Evolutionary conservation across 1,140 invertebrate species (phyloP), one percentile per base, ranked within the genome.

Genomic region (Sycobia sp.): DNA sequence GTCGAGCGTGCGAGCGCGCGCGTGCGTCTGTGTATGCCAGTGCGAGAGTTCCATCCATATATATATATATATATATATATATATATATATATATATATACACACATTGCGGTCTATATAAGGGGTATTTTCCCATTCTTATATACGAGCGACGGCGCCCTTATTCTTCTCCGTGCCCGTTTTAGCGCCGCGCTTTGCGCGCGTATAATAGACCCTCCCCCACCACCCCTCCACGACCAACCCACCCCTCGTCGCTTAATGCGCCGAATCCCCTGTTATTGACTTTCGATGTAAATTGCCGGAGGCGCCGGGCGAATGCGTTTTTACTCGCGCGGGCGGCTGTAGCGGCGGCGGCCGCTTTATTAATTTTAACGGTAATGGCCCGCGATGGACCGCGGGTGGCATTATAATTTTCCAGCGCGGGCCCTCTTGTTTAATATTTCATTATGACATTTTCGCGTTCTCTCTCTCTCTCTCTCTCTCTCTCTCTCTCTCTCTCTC

Each of bases 311-410:
- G 20, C 11, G 22, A 32, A 44, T 23, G 36, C 38, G 23, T 39
- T 34, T 29, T 41, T 29, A 55, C 9, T 9, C 23, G 50, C 5
- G 29, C 29, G 29, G 29, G 29, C 29, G 29, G 29, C 29, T 4
- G 5, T 4, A 11, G 29, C 29, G 4, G 4, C 29, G 29, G 29
- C 29, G 11, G 29, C 29, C 22, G 39, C 18, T n/a, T 60, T 51
- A 60, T 60, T 60, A 60, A 60, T 60, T 60, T 51, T 51, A 50
- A 60, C 36, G 34, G 16, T 22, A 32, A 51, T 32, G 22, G 23
- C 5, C 47, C n/a, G n/a, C n/a, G n/a, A n/a, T n/a, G n/a, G n/a
- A n/a, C n/a, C n/a, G n/a, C n/a, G n/a, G n/a, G n/a, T n/a, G n/a
- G n/a, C n/a, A n/a, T n/a, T n/a, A n/a, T n/a, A n/a, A n/a, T n/a